Evolutionary conservation across 2,888 invertebrate genomes (phyloP), one percentile per base, ranked within the genome.

Genomic region (Aspidiotus rigidus): DNA sequence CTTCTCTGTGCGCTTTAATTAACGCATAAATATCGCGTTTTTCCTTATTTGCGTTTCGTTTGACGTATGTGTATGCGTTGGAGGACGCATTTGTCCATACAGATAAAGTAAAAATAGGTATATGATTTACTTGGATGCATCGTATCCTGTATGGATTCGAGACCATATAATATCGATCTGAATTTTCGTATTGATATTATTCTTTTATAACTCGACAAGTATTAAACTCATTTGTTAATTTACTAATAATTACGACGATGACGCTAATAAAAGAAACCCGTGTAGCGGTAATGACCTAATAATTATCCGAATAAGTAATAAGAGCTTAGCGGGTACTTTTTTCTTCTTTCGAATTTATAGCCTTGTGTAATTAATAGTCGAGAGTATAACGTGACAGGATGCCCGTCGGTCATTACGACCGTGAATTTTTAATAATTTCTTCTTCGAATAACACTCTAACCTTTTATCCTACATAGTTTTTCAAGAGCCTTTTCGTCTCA

Each of bases 361-460:
- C 60, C 44, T 67, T 42, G 59, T 60, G 67, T 67, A 67, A 67
- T 67, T 67, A 67, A 59, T 67, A 53, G 62, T 59, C 57, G 59
- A 44, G 59, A 67, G 42, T 57, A 67, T 67, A 60, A 67, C 67
- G 67, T 67, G 67, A 67, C 67, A 67, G 67, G 67, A 67, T 67
- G 67, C 67, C 67, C 59, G 67, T 59, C 59, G 67, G 67, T 67
- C 67, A 59, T 67, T 59, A 67, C 44, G 59, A 67, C 67, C 67
- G 59, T 67, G 67, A 67, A 67, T 67, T 67, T 67, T 67, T 67
- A 67, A 67, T 67, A 56, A 60, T 67, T 67, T 49, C 7, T 49
- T 42, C 39, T n/a, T 64, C 64, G 28, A 28, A 28, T 28, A 28
- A 39, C 42, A 8, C 16, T 28, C 57, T 42, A 42, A 66, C 56